Evolutionary conservation across 2,888 invertebrate genomes (phyloP).

Genomic region (Ochlodes sylvanus): DNA sequence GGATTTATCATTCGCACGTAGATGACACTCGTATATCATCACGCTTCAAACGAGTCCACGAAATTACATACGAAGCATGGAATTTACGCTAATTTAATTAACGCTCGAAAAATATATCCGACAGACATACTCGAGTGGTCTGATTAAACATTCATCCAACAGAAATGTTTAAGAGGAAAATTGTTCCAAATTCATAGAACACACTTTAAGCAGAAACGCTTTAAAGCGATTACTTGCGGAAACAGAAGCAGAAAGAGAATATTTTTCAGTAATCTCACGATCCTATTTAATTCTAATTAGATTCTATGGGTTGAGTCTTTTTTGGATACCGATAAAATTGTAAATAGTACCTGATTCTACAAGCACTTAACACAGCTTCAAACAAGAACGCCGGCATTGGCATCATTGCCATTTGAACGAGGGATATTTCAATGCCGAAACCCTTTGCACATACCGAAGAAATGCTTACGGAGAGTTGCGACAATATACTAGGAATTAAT

Average conservation of each 20-base stretch:
- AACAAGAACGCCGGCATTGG: no score
- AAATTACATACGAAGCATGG: slow-evolving; percentile 19
- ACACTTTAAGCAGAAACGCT: slow-evolving; percentile 24
- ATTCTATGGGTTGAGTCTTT: no score
- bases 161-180: slow-evolving; percentile 31
- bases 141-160: slow-evolving; percentile 36
- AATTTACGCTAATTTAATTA: slow-evolving; percentile 33
- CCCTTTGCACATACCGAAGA: no score
- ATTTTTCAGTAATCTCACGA: not conserved
- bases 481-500: no score
- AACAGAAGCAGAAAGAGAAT: slow-evolving; percentile 5
- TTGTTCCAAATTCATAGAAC: slow-evolving; percentile 30
- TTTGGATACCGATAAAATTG: no score
- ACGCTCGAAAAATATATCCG: slow-evolving; percentile 35
- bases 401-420: no score
- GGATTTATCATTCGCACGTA: not conserved
- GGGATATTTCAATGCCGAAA: no score
- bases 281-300: not conserved
- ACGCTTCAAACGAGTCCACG: slow-evolving; percentile 1
- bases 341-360: no score
- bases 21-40: slow-evolving; percentile 2
- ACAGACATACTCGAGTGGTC: slow-evolving; percentile 30
- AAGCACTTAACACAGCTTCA: no score
- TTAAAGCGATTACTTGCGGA: slow-evolving; percentile 31
- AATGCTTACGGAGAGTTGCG: no score